Base-by-base conservation (phyloP, 23 tunicate genomes). In the Trididemnum miniatum region DNA sequence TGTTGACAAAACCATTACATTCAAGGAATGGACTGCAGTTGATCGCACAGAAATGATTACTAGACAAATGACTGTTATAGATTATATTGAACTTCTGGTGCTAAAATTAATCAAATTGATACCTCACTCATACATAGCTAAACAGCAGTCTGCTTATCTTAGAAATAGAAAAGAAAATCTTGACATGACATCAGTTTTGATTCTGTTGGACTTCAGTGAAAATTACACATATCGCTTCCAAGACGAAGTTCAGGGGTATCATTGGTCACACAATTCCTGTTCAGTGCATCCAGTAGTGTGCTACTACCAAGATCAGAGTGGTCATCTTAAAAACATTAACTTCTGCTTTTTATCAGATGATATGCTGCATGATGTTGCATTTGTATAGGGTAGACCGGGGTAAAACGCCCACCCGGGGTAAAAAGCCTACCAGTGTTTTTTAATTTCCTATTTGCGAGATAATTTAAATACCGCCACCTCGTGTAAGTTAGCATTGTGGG, bases 11-110 rank as follows among this genome's bases (percentile, higher is more conserved):
- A n/a, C 28, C 25, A 63, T 69, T 31, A 5, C 76, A 30, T 69
- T 69, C n/a, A 69, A 69, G n/a, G 76, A 69, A 69, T 69, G 76
- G 76, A 32, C 9, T 22, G 69, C 69, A 63, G 69, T 63, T 63
- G 69, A 63, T 24, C 25, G 69, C 69, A 63, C 69, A 4, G n/a
- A 69, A 69, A 12, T 69, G 23, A 69, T 69, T 33, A 69, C 38
- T 7, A 30, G 39, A 69, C 69, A 30, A 33, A 69, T 30, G 38
- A 4, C 76, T 30, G 36, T 69, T 30, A 33, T 38, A 29, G 76
- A 69, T 69, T 69, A 7, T 32, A 69, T 69, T 69, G 39, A 69
- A 69, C 39, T 69, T 69, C 31, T 69, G 23, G 76, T 31, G 9
- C 76, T 29, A 23, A 69, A 69, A 69, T 31, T 69, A 69, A 69